Evolutionary conservation across 1,140 invertebrate species (phyloP).

Genomic region (Cydia fagiglandana): DNA sequence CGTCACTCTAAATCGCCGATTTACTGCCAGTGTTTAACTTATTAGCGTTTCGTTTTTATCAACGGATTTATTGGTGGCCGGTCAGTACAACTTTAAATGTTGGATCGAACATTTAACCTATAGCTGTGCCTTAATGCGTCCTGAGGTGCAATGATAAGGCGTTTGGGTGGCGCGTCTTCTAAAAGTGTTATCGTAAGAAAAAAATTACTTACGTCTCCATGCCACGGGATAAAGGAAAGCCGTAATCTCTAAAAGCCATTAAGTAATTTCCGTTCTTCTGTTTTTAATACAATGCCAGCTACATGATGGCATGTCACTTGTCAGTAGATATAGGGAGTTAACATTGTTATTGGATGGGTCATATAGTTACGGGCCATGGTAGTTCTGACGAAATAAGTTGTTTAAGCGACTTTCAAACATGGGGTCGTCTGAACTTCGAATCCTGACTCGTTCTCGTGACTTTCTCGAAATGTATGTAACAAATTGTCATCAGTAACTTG

Average conservation of each 20-base stretch:
- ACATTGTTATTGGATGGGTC: constrained; percentile 6
- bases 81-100: constrained; percentile 60
- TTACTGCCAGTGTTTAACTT: constrained; percentile 56
- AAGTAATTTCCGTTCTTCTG: constrained; percentile 44
- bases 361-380: background rate
- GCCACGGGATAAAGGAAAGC: constrained; percentile 43
- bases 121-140: constrained; percentile 65
- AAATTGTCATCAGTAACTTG: too few relatives aligned
- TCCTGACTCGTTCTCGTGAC: too few relatives aligned
- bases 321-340: background rate
- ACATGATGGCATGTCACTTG: constrained; percentile 19
- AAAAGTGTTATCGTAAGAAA: constrained; percentile 57
- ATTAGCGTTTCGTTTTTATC: constrained; percentile 69
- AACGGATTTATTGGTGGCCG: constrained; percentile 65
- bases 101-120: constrained; percentile 64
- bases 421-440: too few relatives aligned
- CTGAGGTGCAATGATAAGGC: constrained; percentile 65
- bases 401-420: too few relatives aligned
- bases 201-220: constrained; percentile 46
- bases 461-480: too few relatives aligned
- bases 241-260: constrained; percentile 49
- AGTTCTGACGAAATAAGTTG: too few relatives aligned
- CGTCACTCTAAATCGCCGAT: constrained; percentile 48
- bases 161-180: constrained; percentile 65
- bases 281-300: constrained; percentile 31